Evolutionary conservation across 2,888 invertebrate genomes (phyloP), one percentile per base, ranked within the genome.

Genomic region (Macrophya annulata): DNA sequence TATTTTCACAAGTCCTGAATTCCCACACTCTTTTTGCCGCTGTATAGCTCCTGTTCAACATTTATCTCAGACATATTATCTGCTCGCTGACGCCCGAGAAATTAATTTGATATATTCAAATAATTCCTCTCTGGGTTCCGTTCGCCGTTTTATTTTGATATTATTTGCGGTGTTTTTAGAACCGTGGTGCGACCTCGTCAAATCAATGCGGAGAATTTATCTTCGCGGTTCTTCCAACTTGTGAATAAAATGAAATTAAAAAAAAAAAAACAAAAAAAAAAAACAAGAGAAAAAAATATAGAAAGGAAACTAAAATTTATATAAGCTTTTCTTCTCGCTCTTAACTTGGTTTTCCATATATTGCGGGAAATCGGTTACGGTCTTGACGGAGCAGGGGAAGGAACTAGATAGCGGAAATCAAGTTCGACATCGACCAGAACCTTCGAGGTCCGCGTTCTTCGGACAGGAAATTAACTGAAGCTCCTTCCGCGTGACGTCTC

Each of bases 401-500:
- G 15, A 40, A 68, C 77, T 77, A 8, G 55, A 55, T 77, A 45
- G 79, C 86, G 86, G 87, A 87, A 87, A 87, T 87, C 85, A 84
- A 74, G 48, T 85, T 71, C 43, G 45, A 43, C 48, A 31, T 79
- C 81, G 72, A 43, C 84, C 48, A 65, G 76, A 21, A 37, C 62
- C 48, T 74, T 74, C 55, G 51, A 48, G 68, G 83, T 77, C 76
- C 85, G 85, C 88, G 85, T 77, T 84, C 87, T 86, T 84, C 86
- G 85, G 84, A 88, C 89, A 88, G 89, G 89, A 89, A 89, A 89
- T 89, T 88, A 89, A 89, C 87, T 87, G 87, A 88, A 88, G 88
- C 88, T 89, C 87, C 85, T 88, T 88, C 88, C 89, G 88, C 62
- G 51, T 81, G 83, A 81, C 68, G 82, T 85, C 85, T 86, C 83